phyloP scores from a whole-genome alignment of 2,888 invertebrate genomes.

The Erpobdella octoculata region DNA sequence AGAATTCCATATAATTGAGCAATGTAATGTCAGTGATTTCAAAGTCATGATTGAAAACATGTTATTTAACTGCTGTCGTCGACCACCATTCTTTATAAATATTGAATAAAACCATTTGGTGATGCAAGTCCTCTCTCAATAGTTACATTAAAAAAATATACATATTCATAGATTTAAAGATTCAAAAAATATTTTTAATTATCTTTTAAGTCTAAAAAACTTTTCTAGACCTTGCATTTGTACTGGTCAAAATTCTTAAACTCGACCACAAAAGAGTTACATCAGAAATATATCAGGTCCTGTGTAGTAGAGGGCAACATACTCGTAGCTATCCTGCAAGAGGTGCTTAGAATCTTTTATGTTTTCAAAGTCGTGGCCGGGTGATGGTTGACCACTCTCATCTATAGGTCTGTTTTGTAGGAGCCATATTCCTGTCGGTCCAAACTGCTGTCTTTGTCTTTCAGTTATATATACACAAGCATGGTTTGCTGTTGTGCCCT shows the following conservation, averaged over 20 bases:
- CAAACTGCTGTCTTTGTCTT: neutral
- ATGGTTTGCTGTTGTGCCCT: slow-evolving; percentile 9
- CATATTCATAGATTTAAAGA: neutral
- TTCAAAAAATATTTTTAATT: neutral
- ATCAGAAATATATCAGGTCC: slow-evolving; percentile 27
- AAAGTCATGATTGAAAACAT: no score
- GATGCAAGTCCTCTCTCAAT: neutral
- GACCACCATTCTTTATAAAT: no score
- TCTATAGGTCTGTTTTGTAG: neutral
- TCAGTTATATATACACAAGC: slow-evolving; percentile 19
- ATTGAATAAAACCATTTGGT: no score
- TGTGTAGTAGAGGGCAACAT: slow-evolving; percentile 33
- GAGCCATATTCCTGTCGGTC: slow-evolving; percentile 20
- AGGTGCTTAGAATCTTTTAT: slow-evolving; percentile 32
- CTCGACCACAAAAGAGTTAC: neutral
- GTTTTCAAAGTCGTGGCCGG: neutral
- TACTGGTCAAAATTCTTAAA: neutral
- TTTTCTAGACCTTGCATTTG: no score
- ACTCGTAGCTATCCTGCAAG: slow-evolving; percentile 29
- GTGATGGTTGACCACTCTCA: neutral
- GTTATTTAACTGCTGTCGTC: no score
- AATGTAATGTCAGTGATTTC: no score
- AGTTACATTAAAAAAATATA: neutral
- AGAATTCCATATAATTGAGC: no score
- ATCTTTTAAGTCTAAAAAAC: neutral